Evolutionary conservation across 2,113 vertebrate species (phyloP).

Genomic region (Eublepharis macularius): DNA sequence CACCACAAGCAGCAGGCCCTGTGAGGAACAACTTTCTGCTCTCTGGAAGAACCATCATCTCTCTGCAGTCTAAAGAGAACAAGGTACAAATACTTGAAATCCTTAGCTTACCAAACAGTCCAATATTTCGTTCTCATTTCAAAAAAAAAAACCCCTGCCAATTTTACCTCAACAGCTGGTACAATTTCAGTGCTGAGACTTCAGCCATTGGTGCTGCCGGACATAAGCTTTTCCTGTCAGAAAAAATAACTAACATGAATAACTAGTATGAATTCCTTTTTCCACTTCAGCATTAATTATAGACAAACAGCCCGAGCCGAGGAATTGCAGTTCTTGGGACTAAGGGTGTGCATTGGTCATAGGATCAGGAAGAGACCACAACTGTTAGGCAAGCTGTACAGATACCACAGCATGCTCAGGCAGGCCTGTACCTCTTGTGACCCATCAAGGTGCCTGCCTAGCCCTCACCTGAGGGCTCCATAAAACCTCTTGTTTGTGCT

Average conservation of each 20-base stretch:
- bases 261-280: not conserved
- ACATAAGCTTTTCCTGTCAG: not conserved
- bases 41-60: not conserved
- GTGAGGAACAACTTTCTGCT: not conserved
- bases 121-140: slow-evolving; percentile 32
- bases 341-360: not conserved
- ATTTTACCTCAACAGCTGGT: slow-evolving; percentile 34
- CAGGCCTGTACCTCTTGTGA: not conserved
- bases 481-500: not conserved
- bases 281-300: not conserved
- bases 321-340: not conserved
- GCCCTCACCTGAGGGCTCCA: not conserved
- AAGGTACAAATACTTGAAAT: slow-evolving; percentile 15
- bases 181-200: slow-evolving; percentile 33
- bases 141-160: not conserved
- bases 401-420: not conserved
- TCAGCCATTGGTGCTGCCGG: not conserved
- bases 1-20: not conserved
- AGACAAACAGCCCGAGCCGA: not conserved
- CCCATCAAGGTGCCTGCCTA: not conserved
- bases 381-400: not conserved
- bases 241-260: slow-evolving; percentile 9
- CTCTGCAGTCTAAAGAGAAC: not conserved
- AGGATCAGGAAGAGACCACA: not conserved
- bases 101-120: slow-evolving; percentile 19